phyloP scores from a whole-genome alignment of 2,797 vertebrate genomes.

The Leptatherina wallacei region DNA sequence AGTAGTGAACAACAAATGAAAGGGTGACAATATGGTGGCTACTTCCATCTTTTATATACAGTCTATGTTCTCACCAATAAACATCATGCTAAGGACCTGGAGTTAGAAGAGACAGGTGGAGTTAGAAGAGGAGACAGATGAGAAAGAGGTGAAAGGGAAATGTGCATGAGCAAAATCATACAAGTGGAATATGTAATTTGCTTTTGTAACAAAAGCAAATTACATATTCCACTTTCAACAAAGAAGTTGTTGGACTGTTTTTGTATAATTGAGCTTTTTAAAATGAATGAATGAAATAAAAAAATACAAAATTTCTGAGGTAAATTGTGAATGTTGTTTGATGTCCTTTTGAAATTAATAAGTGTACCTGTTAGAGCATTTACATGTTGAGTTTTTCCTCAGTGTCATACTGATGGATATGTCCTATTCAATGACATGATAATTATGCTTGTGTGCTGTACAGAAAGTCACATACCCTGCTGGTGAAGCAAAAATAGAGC shows the following conservation, averaged over 20 bases:
- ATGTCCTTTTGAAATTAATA: neutral
- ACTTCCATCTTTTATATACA: too few species aligned
- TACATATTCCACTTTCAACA: too few species aligned
- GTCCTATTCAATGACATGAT: neutral
- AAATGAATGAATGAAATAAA: neutral
- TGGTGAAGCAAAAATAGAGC: slow-evolving; percentile 5
- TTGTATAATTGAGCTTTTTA: neutral
- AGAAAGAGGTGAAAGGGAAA: neutral
- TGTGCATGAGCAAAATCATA: neutral
- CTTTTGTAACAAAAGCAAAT: too few species aligned
- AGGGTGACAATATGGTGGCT: neutral
- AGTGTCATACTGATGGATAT: neutral
- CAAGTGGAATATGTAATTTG: too few species aligned
- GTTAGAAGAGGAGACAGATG: neutral
- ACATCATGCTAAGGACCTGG: neutral
- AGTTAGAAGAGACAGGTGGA: too few species aligned
- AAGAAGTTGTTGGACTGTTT: neutral
- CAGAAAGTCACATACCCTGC: slow-evolving; percentile 6
- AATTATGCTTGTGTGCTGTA: neutral
- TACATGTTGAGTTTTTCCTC: neutral
- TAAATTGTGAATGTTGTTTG: neutral
- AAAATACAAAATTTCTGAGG: neutral
- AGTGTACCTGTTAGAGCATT: neutral
- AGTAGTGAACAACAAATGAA: neutral
- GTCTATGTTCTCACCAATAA: neutral